A percentile compares a stretch with the other conserved stretches of the same genome.
These are phyloP conservation scores for Anoplolepis gracilipes DNA, from an alignment of 1,140 invertebrate species.

Conservation along the genomic window DNA sequence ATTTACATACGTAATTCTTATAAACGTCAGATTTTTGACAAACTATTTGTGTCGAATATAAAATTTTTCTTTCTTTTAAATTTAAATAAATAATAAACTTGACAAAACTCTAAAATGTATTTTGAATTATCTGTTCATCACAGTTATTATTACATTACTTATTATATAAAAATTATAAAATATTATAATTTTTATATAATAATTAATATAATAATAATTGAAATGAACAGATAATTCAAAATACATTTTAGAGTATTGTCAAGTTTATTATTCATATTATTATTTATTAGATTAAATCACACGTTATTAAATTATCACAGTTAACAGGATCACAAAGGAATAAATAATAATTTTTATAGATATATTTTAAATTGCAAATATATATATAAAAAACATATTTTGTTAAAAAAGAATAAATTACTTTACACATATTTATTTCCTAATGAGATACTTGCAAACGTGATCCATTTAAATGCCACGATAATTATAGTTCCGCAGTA, in stretches of 20 bases:
- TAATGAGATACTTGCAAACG: not conserved
- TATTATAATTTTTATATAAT: not conserved
- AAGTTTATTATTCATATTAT: not conserved
- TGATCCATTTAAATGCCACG: constrained; percentile 28
- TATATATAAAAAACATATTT: not conserved
- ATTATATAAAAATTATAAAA: not conserved
- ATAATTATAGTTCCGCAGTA: constrained; percentile 20
- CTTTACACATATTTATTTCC: not conserved
- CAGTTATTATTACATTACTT: not conserved
- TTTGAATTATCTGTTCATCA: not conserved
- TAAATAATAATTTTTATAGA: not conserved
- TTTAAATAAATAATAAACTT: not conserved
- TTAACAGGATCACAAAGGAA: not conserved
- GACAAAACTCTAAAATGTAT: no score
- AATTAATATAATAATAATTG: not conserved
- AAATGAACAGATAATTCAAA: not conserved
- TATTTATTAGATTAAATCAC: constrained; percentile 16
- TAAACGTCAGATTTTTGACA: not conserved
- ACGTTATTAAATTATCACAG: not conserved
- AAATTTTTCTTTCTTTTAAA: not conserved
- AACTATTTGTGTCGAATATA: constrained; percentile 6
- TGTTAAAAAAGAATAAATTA: not conserved
- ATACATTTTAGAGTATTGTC: no score
- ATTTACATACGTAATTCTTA: not conserved
- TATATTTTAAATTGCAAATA: not conserved